These are phyloP conservation scores for Agapetus fuscipes DNA, from an alignment of 2,888 invertebrate genomes.

Conservation along the genomic window DNA sequence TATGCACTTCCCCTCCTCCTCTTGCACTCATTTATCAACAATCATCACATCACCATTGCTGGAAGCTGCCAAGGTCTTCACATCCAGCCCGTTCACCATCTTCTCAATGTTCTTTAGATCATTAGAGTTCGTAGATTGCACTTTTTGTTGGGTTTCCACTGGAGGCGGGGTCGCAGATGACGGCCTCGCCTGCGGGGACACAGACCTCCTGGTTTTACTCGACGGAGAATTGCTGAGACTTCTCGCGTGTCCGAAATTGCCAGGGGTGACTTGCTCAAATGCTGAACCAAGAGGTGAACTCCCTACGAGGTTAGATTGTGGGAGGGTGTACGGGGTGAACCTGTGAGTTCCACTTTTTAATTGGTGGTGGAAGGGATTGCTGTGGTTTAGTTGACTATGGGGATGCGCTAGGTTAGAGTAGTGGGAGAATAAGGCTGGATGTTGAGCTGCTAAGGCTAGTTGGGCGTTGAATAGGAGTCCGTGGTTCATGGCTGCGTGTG, in stretches of 20 bases:
- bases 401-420: conserved; percentile 61
- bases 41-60: conserved; percentile 19
- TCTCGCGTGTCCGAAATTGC: conserved; percentile 45
- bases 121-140: conserved; percentile 53
- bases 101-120: conserved; percentile 95
- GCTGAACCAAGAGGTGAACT: conserved; percentile 65
- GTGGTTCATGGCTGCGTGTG: conserved; percentile 63
- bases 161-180: conserved; percentile 47
- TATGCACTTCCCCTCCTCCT: conserved; percentile 14
- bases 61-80: conserved; percentile 45
- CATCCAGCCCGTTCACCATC: conserved; percentile 93
- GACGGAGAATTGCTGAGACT: conserved; percentile 55
- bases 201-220: conserved; percentile 34
- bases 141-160: conserved; percentile 35
- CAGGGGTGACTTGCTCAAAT: conserved; percentile 82
- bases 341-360: conserved; percentile 61
- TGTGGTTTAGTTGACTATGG: conserved; percentile 42
- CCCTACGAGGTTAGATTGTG: conserved; percentile 44
- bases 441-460: conserved; percentile 78
- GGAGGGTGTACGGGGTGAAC: conserved; percentile 84
- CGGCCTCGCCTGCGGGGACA: conserved; percentile 47
- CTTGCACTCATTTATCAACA: conserved; percentile 21
- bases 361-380: conserved; percentile 53
- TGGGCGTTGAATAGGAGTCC: conserved; percentile 84
- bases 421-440: conserved; percentile 65